Evolutionary conservation across 2,888 invertebrate genomes (phyloP), one percentile per base, ranked within the genome.

Genomic region (Synanthedon vespiformis): DNA sequence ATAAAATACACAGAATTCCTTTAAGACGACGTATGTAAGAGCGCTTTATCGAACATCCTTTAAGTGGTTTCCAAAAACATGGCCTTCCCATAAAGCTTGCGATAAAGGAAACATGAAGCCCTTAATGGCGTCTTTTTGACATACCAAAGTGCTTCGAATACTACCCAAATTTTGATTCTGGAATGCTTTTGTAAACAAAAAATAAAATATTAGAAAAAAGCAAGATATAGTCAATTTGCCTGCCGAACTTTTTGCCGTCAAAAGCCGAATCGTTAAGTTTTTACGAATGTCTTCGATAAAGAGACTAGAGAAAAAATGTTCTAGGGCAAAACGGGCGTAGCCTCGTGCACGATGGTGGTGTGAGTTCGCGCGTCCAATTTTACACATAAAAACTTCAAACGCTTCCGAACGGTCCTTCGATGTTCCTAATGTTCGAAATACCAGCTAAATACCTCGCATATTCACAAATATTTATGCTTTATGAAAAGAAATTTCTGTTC

Each of bases 61-160:
- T 74, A 77, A 83, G 81, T 81, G 76, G 74, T 62, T 34, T 62
- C 64, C 64, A 67, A 64, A 64, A 65, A 69, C 65, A 71, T 65
- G 76, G 77, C 70, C 70, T 80, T 76, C 70, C 76, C 78, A 80
- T 81, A 81, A 78, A 74, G 68, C 65, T 65, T 55, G 63, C 70
- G 84, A 82, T 83, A 85, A 81, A 72, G 72, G 68, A 72, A 48
- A 27, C 49, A 22, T 49, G 49, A 49, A n/a, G 49, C 18, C 16
- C 16, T 49, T 16, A 12, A 16, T 16, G 49, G 18, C 49, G 27
- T 14, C 14, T 44, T 44, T 44, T 44, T 44, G 11, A 48, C 16
- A 48, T 48, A 16, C 48, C 48, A 22, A 44, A 44, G 48, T 48
- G 13, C 1, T 44, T 44, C 8, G 13, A 44, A 44, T 11, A 44